These are phyloP conservation scores for Artibeus jamaicensis DNA, from an alignment of 2,797 vertebrate species.

Conservation along the genomic window DNA sequence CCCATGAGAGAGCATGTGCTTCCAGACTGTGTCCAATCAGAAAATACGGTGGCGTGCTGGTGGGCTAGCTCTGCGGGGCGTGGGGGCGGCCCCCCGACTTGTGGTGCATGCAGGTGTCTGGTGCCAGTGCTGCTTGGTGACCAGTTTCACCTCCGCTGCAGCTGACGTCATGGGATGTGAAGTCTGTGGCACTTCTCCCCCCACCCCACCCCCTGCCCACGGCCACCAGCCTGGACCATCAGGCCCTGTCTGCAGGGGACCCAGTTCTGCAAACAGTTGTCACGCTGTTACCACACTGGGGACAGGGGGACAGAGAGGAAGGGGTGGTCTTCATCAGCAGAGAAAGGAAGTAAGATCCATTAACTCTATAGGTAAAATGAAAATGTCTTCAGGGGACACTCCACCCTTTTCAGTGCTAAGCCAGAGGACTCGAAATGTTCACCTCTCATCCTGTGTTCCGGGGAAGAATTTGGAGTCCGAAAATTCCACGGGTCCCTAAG, in stretches of 20 bases:
- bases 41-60: neutral
- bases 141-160: neutral
- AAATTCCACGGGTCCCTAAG: neutral
- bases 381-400: neutral
- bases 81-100: too few species aligned
- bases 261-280: neutral
- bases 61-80: neutral
- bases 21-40: neutral
- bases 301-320: neutral
- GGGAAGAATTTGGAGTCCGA: neutral
- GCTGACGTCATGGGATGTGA: neutral
- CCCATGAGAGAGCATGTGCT: neutral
- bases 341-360: neutral
- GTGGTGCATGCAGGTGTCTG: neutral
- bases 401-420: neutral
- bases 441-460: neutral
- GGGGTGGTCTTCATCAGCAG: neutral
- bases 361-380: neutral
- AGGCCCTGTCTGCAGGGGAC: neutral
- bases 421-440: neutral
- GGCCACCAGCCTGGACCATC: neutral
- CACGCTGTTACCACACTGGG: neutral
- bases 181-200: too few species aligned
- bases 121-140: too few species aligned
- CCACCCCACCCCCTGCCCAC: too few species aligned